Base-by-base conservation (phyloP, 2,888 invertebrate genomes). In the Mythimna albipuncta region DNA sequence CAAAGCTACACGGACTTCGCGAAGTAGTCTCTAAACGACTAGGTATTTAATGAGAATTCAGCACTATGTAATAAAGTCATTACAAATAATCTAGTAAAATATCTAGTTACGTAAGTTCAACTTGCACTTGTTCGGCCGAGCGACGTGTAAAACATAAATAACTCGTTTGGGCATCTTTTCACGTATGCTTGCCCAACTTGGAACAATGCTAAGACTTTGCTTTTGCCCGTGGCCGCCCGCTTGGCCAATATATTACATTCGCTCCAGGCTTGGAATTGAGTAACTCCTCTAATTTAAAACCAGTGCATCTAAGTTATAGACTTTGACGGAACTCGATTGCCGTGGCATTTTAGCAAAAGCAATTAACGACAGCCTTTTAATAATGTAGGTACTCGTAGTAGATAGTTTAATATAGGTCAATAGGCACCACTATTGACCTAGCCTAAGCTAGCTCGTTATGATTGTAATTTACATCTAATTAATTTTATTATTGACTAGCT, bases 101-200 rank as follows among this genome's bases (percentile, higher is more conserved):
- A 21, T 21, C 38, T 58, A 41, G 5, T 64, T 79, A 19, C 52
- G 38, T 47, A 72, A 79, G 21, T 38, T 59, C n/a, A 47, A 79
- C 58, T 19, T 47, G 44, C 52, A 72, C 44, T 63, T 52, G 54
- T 16, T 6, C n/a, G 35, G 47, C 41, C 38, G 44, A 26, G 26
- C 26, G 26, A 41, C 55, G 44, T 38, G 21, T 9, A 44, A 58
- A 68, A 57, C 47, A 69, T n/a, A 80, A 71, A 65, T 58, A 47
- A 72, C 59, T 58, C 38, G 64, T 65, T 66, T 54, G 63, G 65
- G 54, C 38, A 79, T 82, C 57, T 65, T 55, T 69, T 64, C 67
- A 68, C 64, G 61, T 54, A 68, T 57, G 52, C 68, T 82, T 79
- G 47, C 54, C 54, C 21, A 71, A 77, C 38, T 38, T 38, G 64